Evolutionary conservation across 2,797 vertebrate genomes (phyloP).

Genomic region (Pygocentrus nattereri): DNA sequence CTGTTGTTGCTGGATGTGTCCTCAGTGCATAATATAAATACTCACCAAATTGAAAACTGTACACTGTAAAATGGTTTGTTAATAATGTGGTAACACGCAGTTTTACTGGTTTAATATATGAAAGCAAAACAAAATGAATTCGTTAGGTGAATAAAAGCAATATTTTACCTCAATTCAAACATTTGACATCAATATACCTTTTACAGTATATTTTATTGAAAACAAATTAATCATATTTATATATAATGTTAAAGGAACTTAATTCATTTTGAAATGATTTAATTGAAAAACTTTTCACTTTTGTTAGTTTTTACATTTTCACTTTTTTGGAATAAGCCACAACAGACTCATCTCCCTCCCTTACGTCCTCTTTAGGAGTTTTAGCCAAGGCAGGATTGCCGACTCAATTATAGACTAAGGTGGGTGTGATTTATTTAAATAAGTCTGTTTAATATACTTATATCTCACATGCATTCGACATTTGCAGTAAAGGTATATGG

Average conservation of each 20-base stretch:
- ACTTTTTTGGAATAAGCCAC: background rate
- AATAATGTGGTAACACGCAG: background rate
- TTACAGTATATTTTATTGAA: background rate
- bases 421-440: constrained; percentile 63
- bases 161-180: too few species aligned
- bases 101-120: background rate
- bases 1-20: background rate
- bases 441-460: constrained; percentile 65
- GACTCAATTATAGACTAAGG: constrained; percentile 56
- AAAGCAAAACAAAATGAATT: too few species aligned
- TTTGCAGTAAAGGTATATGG: constrained; percentile 61
- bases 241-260: too few species aligned
- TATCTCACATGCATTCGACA: constrained; percentile 55
- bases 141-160: too few species aligned
- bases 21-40: background rate
- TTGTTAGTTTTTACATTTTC: background rate
- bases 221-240: background rate
- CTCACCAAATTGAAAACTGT: background rate
- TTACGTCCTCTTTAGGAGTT: constrained; percentile 18
- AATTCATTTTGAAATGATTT: background rate
- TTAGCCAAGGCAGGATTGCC: constrained; percentile 30
- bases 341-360: background rate
- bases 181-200: too few species aligned
- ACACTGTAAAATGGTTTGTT: background rate
- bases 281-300: background rate